Evolutionary conservation across 2,888 invertebrate genomes (phyloP), one percentile per base, ranked within the genome.

Genomic region (Philopedon plagiatum): DNA sequence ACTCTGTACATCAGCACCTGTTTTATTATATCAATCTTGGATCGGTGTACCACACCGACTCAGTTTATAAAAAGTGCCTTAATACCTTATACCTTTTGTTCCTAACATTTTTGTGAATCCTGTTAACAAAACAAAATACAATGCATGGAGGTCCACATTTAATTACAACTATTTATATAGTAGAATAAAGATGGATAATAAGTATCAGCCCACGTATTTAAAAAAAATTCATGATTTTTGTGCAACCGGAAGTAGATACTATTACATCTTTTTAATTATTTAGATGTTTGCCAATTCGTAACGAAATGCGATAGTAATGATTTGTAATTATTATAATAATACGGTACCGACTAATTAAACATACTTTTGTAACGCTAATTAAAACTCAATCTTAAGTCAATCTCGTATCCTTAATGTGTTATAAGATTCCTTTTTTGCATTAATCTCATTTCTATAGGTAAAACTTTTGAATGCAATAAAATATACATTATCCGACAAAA

Each of bases 311-410:
- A 46, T 46, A 9, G 44, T 5, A 8, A 21, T 9, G 5, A 46
- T 19, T 41, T 19, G 41, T 41, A 41, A 19, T 41, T 11, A 46
- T 46, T 21, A 9, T 19, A 2, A 46, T 21, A 46, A 19, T 11
- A 21, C 9, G 9, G 8, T 21, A 41, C 4, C 7, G 21, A 21
- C 7, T 46, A 9, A 34, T 46, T 46, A 46, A 21, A 1, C 8
- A 1, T 46, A 46, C 11, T 46, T 21, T 46, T 46, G 46, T 46
- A 46, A 46, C 46, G 46, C 46, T n/a, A 46, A 46, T 46, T 46
- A 19, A 19, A 21, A 46, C 46, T 21, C 19, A 46, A 46, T 46
- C 21, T 46, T 21, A 13, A 41, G 5, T 5, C 18, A 41, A 41
- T 41, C 8, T 41, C 41, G 18, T 41, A n/a, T n/a, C n/a, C n/a